Conservation (phyloP, 2,797 vertebrate species). For the Prunella strophiata region DNA sequence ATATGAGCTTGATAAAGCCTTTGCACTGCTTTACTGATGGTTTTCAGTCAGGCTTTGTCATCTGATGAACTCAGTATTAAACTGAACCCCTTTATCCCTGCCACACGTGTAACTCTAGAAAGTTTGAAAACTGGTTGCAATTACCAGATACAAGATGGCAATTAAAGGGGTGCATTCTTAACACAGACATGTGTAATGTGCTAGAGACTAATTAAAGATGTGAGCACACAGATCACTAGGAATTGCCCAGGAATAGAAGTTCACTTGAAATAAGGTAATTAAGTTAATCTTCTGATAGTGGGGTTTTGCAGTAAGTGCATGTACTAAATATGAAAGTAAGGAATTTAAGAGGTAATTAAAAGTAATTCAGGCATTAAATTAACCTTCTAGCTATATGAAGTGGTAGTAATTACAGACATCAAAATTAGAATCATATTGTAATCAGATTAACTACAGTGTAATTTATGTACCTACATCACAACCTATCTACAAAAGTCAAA, state of each 20-base stretch:
- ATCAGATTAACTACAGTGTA: constrained; percentile 52
- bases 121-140: not conserved
- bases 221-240: constrained; percentile 27
- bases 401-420: constrained; percentile 46
- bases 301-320: constrained; percentile 44
- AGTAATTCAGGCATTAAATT: constrained; percentile 68
- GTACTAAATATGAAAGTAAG: constrained; percentile 49
- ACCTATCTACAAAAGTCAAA: constrained; percentile 13
- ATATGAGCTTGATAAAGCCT: not conserved
- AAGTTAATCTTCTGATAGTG: constrained; percentile 64
- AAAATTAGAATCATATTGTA: constrained; percentile 61
- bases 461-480: constrained; percentile 33
- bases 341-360: constrained; percentile 60
- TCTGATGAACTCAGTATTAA: not conserved
- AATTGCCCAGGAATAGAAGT: constrained; percentile 49
- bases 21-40: not conserved
- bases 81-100: not conserved
- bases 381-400: constrained; percentile 50
- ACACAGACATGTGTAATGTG: not conserved
- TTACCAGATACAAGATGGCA: not conserved
- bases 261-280: constrained; percentile 62
- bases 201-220: constrained; percentile 34
- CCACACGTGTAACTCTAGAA: not conserved
- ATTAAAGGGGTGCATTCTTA: not conserved
- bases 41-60: not conserved